Percentiles rank a stretch among this genome's conserved stretches.
Evolutionary conservation across 2,888 invertebrate species (phyloP).

Genomic region (Chloroclysta siterata): DNA sequence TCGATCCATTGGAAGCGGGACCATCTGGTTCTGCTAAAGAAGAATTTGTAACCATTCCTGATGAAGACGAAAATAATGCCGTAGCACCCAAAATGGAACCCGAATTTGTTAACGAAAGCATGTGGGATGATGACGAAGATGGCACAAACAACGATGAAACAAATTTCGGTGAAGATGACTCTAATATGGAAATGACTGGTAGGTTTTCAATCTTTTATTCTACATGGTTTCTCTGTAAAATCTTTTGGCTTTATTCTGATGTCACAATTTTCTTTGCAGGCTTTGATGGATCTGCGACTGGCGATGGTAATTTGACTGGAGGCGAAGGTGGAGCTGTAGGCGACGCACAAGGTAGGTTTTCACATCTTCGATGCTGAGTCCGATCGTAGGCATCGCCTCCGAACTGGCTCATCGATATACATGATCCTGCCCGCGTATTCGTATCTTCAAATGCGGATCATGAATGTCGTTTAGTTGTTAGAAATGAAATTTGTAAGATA

Average conservation of each 20-base stretch:
- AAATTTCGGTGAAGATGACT: conserved; percentile 87
- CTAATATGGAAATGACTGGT: conserved; percentile 87
- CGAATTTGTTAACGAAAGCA: conserved; percentile 86
- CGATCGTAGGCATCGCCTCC: conserved; percentile 21
- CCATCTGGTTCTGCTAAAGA: conserved; percentile 84
- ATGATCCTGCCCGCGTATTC: conserved; percentile 31
- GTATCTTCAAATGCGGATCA: conserved; percentile 42
- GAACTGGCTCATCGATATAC: conserved; percentile 42
- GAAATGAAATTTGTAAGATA: conserved; percentile 76
- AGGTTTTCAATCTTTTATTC: conserved; percentile 33
- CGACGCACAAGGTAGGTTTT: conserved; percentile 85
- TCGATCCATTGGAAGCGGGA: conserved; percentile 86
- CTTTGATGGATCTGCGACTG: conserved; percentile 81
- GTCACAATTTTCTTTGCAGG: conserved; percentile 53
- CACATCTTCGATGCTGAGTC: conserved; percentile 34
- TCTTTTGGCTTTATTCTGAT: no score
- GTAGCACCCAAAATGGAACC: conserved; percentile 88
- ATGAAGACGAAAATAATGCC: conserved; percentile 83
- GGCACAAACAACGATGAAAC: conserved; percentile 87
- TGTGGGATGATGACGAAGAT: conserved; percentile 86
- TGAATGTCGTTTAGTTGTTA: conserved; percentile 54
- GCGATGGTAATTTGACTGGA: conserved; percentile 81
- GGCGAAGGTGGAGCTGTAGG: conserved; percentile 83
- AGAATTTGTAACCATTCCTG: conserved; percentile 82
- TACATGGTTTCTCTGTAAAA: no score